Conservation (phyloP, 2,113 vertebrate species). For the Halcyon senegalensis region DNA sequence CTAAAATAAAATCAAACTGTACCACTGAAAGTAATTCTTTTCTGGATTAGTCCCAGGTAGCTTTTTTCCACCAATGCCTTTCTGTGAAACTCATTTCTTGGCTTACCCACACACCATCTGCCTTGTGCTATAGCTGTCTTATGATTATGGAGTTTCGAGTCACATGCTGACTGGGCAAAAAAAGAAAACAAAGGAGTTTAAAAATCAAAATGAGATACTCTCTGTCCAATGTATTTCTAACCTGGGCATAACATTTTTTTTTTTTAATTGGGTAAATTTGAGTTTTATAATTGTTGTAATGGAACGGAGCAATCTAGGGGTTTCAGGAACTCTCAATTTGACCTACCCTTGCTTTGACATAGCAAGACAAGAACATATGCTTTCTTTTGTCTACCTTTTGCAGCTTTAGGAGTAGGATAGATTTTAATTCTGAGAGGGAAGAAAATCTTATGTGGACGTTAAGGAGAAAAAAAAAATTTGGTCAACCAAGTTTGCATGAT, state of each 20-base stretch:
- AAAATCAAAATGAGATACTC: background rate
- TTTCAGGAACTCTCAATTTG: background rate
- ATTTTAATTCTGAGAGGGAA: background rate
- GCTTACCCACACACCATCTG: conserved; percentile 2
- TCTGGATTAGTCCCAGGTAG: background rate
- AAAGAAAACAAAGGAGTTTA: background rate
- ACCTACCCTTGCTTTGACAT: background rate
- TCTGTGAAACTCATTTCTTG: background rate
- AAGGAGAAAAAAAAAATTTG: background rate
- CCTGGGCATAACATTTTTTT: background rate
- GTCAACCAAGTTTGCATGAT: background rate
- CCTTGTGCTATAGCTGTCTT: background rate
- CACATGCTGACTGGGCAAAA: background rate
- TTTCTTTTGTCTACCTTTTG: background rate
- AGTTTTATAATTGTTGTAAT: background rate
- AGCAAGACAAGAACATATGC: background rate
- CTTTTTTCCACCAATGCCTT: background rate
- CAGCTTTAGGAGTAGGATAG: background rate
- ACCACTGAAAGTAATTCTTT: background rate
- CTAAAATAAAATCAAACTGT: background rate
- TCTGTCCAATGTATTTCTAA: background rate
- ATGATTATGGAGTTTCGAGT: background rate
- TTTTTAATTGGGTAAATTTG: background rate
- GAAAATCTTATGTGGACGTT: background rate
- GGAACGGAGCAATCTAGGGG: background rate